Conservation (phyloP, 2,797 vertebrate genomes). For the Clarias pachynema region DNA sequence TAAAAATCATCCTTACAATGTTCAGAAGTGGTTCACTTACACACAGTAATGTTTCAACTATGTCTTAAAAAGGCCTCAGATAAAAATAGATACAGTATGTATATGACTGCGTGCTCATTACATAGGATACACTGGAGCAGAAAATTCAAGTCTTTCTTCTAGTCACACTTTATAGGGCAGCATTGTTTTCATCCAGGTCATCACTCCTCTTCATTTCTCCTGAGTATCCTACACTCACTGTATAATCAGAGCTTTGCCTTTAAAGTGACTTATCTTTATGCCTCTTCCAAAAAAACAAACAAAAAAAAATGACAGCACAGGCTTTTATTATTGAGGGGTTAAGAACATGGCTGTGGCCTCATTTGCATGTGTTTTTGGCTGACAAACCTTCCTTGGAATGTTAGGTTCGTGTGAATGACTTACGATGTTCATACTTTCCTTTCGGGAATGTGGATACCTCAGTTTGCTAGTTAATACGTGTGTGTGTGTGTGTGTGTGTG, state of each 20-base stretch:
- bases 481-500: conserved; percentile 34
- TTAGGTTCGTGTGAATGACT: neutral
- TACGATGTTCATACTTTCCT: neutral
- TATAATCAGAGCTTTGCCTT: neutral
- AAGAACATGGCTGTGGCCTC: neutral
- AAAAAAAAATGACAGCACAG: neutral
- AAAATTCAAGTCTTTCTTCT: neutral
- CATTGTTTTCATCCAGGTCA: conserved; percentile 22
- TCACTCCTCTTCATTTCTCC: conserved; percentile 8
- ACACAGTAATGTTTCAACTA: neutral
- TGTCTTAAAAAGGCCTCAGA: neutral
- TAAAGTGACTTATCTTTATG: neutral
- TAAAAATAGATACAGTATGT: neutral
- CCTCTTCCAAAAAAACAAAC: neutral
- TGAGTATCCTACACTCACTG: neutral
- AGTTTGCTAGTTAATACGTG: conserved; percentile 4
- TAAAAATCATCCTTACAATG: neutral
- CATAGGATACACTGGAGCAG: neutral
- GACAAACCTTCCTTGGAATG: neutral
- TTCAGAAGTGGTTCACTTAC: neutral
- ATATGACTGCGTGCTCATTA: neutral
- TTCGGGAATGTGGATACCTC: conserved; percentile 36
- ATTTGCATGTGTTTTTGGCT: neutral
- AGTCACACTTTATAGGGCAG: neutral
- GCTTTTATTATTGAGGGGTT: neutral